Evolutionary conservation across 2,113 vertebrate species (phyloP).

Genomic region (Taxidea taxus): DNA sequence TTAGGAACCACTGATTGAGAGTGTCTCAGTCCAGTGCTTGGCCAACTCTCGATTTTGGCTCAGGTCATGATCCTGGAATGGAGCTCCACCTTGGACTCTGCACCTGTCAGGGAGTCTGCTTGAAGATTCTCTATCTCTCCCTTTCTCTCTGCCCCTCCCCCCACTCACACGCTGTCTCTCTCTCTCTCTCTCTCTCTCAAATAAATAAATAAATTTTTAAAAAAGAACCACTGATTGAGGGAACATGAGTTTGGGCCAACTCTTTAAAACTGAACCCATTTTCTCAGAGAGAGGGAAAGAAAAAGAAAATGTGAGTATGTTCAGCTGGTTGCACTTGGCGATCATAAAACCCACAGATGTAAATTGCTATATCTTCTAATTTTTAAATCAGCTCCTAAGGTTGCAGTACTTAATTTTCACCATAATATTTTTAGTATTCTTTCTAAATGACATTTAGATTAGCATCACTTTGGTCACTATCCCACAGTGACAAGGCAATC

Average conservation of each 20-base stretch:
- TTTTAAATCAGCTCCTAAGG: conserved; percentile 69
- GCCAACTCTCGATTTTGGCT: not conserved
- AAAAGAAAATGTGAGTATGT: conserved; percentile 2
- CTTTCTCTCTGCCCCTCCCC: not conserved
- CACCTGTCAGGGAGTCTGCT: not conserved
- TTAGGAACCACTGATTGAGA: not conserved
- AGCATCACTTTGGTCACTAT: conserved; percentile 77
- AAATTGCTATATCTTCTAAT: conserved; percentile 63
- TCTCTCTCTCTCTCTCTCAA: not conserved
- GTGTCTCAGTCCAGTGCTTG: not conserved
- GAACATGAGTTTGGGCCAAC: conserved; percentile 7
- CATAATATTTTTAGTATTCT: conserved; percentile 77
- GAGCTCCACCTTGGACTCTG: not conserved
- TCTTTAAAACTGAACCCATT: conserved; percentile 51
- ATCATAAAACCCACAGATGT: conserved; percentile 65
- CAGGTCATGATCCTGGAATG: not conserved
- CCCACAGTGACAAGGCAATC: conserved; percentile 76
- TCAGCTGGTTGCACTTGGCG: conserved; percentile 70
- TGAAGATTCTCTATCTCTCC: not conserved
- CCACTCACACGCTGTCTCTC: too few species aligned
- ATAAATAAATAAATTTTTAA: not conserved
- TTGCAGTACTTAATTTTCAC: conserved; percentile 74
- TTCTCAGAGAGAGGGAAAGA: conserved; percentile 39
- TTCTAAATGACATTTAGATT: conserved; percentile 78
- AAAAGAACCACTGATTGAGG: not conserved